These are phyloP conservation scores for Gastrophysa polygoni DNA, from an alignment of 2,888 invertebrate genomes.

Conservation along the genomic window DNA sequence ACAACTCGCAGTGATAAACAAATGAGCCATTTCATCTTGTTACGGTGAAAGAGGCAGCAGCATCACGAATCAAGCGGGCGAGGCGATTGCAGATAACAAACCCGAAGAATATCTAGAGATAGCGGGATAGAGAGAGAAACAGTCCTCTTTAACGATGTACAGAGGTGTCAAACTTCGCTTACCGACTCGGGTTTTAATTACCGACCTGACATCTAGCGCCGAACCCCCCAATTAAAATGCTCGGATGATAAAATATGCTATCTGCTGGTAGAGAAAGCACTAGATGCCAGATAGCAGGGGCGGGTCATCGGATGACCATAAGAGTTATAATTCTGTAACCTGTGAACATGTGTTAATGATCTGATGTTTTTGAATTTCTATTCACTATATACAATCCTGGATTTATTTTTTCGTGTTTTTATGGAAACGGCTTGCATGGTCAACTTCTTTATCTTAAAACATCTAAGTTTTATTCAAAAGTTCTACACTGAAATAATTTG, in stretches of 20 bases:
- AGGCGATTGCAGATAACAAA: conserved; percentile 51
- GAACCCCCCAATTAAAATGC: conserved; percentile 57
- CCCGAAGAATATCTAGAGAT: conserved; percentile 39
- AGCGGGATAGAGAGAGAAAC: conserved; percentile 22
- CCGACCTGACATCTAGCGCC: conserved; percentile 57
- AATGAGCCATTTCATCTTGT: conserved; percentile 56
- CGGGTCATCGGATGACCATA: too few relatives aligned
- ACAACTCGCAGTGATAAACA: conserved; percentile 54
- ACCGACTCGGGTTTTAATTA: conserved; percentile 58
- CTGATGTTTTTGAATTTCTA: too few relatives aligned
- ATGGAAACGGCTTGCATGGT: too few relatives aligned
- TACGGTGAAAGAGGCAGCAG: conserved; percentile 46
- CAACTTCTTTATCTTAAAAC: too few relatives aligned
- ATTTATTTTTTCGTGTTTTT: too few relatives aligned
- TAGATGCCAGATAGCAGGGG: too few relatives aligned
- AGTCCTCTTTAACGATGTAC: conserved; percentile 53
- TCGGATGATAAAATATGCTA: conserved; percentile 52
- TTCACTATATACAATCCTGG: too few relatives aligned
- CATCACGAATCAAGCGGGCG: conserved; percentile 53
- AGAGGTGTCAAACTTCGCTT: conserved; percentile 58
- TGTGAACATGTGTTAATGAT: too few relatives aligned
- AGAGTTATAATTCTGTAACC: too few relatives aligned
- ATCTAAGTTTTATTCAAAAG: too few relatives aligned
- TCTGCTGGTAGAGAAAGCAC: conserved; percentile 36
- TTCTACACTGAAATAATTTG: too few relatives aligned